Evolutionary conservation across 2,113 vertebrate species (phyloP).

Genomic region (Stigmatopora argus): DNA sequence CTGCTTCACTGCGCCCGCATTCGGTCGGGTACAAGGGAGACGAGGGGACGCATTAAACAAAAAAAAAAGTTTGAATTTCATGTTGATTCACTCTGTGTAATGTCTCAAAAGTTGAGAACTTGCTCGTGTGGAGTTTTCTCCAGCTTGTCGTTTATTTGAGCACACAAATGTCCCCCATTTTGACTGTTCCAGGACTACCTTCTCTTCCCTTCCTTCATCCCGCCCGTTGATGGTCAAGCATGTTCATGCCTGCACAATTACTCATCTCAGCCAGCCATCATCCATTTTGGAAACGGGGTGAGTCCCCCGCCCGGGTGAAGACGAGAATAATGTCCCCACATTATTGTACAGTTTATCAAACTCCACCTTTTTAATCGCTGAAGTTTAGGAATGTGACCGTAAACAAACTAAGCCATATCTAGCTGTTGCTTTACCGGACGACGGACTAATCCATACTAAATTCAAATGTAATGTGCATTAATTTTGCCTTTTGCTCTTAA

Average conservation of each 20-base stretch:
- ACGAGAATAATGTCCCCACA: slow-evolving; percentile 27
- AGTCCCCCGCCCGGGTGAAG: neutral
- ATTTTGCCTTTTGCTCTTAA: slow-evolving; percentile 33
- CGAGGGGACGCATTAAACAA: slow-evolving; percentile 12
- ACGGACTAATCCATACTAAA: slow-evolving; percentile 38
- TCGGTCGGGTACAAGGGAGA: slow-evolving; percentile 17
- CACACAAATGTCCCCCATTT: slow-evolving; percentile 28
- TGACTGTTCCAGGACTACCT: slow-evolving; percentile 60
- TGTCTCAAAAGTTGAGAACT: neutral
- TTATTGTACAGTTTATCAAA: slow-evolving; percentile 13
- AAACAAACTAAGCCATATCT: slow-evolving; percentile 66
- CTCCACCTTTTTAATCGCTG: slow-evolving; percentile 28
- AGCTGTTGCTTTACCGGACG: slow-evolving; percentile 45
- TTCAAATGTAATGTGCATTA: slow-evolving; percentile 43
- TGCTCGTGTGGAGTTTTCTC: slow-evolving; percentile 11
- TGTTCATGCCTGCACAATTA: slow-evolving; percentile 26
- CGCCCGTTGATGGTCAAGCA: slow-evolving; percentile 17
- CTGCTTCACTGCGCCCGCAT: slow-evolving; percentile 29
- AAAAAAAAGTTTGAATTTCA: neutral
- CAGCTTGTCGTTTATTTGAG: slow-evolving; percentile 5
- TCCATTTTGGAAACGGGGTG: slow-evolving; percentile 9
- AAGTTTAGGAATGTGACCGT: slow-evolving; percentile 55
- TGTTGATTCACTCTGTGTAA: slow-evolving; percentile 14
- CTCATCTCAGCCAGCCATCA: slow-evolving; percentile 28
- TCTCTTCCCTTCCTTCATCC: slow-evolving; percentile 38